Evolutionary conservation across 2,797 vertebrate genomes (phyloP), one percentile per base, ranked within the genome.

Genomic region (Lateolabrax maculatus): DNA sequence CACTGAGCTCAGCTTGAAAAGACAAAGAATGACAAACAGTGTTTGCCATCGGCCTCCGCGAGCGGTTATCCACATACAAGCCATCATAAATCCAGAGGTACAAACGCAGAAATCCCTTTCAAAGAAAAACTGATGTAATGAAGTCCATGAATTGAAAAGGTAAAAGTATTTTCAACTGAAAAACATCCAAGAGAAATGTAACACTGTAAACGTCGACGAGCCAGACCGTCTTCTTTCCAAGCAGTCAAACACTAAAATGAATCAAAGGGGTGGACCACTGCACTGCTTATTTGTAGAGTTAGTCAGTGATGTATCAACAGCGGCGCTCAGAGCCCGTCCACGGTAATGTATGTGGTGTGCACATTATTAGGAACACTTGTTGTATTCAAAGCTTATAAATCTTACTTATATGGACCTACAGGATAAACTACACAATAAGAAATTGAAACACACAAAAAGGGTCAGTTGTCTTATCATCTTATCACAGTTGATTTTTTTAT

Each of bases 1-100:
- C 31, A 89, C 90, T 5, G 78, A 84, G 71, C 71, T n/a, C 72
- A 91, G 73, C 60, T 68, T n/a, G 41, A 43, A 58, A 5, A 91
- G 81, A 93, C 88, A 91, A 87, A 92, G 84, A 87, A 89, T 77
- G 23, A 81, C 44, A 58, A 86, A 13, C 75, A 90, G 21, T 4
- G 55, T 1, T 44, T 41, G 62, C 55, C 84, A 61, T 81, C 72
- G 77, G 66, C 58, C 61, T 80, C 49, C 56, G 25, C 4, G 1
- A 55, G 48, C 62, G 36, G 15, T 31, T 5, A 65, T 85, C 81
- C 84, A 51, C 25, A 56, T 0, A 19, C 0, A 48, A 64, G 8
- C 31, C 49, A 90, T 87, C 58, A 44, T 25, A 15, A 71, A 86
- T 81, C 66, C 79, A 71, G 36, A 71, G 2, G 3, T 5, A 6